Evolutionary conservation across 2,113 vertebrate species (phyloP).

Genomic region (Stegastes partitus): DNA sequence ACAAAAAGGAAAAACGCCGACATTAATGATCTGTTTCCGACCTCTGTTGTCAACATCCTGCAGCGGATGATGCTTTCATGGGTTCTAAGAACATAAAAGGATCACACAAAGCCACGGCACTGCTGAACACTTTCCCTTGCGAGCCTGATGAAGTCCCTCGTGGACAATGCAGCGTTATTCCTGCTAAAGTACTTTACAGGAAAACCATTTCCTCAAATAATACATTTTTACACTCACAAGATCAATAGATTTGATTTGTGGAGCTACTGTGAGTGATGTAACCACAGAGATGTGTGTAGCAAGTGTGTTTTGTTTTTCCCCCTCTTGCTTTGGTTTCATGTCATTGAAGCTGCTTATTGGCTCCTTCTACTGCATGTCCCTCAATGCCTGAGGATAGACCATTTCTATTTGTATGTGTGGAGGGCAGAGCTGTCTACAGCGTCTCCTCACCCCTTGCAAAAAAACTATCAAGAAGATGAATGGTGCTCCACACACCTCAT

Average conservation of each 20-base stretch:
- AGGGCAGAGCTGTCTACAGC: background rate
- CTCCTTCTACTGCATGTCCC: background rate
- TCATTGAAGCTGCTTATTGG: background rate
- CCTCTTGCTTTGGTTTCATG: too few species aligned
- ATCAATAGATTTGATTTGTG: background rate
- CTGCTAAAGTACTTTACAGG: background rate
- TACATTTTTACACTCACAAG: background rate
- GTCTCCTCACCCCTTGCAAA: background rate
- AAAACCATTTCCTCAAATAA: background rate
- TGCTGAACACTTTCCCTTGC: background rate
- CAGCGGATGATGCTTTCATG: background rate
- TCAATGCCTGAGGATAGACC: background rate
- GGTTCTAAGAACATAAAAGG: background rate
- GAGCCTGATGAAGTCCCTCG: background rate
- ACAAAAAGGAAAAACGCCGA: background rate
- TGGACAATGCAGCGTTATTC: background rate
- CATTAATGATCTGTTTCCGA: background rate
- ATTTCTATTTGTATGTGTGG: background rate
- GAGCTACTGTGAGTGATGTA: background rate
- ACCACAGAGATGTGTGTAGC: background rate
- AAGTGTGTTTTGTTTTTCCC: background rate
- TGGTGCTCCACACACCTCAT: background rate
- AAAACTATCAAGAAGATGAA: constrained; percentile 30
- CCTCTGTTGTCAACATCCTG: constrained; percentile 14
- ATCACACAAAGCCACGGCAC: background rate